Conservation (phyloP, 1,140 invertebrate species). For the Linepithema humile region DNA sequence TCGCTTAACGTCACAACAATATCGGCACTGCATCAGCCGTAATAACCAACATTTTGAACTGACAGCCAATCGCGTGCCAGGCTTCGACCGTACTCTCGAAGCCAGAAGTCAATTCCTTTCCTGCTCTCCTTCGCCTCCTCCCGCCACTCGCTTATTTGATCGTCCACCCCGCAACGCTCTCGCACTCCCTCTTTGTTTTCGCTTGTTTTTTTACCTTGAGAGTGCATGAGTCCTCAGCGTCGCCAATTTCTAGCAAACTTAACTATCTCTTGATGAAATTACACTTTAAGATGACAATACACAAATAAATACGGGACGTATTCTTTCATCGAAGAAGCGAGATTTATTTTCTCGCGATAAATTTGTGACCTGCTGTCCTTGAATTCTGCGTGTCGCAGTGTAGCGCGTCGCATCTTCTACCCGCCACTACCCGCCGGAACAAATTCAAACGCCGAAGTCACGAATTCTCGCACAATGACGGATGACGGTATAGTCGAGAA, state of each 20-base stretch:
- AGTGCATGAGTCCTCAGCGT: not conserved
- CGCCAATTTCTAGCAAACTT: not conserved
- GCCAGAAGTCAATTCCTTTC: conserved; percentile 61
- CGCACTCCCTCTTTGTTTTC: not conserved
- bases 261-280: not conserved
- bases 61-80: conserved; percentile 74
- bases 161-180: not conserved
- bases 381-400: not conserved
- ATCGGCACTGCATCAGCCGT: conserved; percentile 77
- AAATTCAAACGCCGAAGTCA: conserved; percentile 34
- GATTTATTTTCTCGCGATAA: not conserved
- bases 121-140: not conserved
- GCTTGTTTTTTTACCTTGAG: conserved; percentile 23
- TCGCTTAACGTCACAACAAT: conserved; percentile 81
- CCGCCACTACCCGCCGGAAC: not conserved
- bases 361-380: not conserved
- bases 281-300: not conserved
- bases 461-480: conserved; percentile 45
- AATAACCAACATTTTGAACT: conserved; percentile 84
- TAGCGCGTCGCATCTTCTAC: not conserved
- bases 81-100: conserved; percentile 66
- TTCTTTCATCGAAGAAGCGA: not conserved
- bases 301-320: not conserved
- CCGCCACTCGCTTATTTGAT: too few species aligned
- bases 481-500: conserved; percentile 67